Evolutionary conservation across 2,113 vertebrate genomes (phyloP), one percentile per base, ranked within the genome.

Genomic region (Baryphthengus martii): DNA sequence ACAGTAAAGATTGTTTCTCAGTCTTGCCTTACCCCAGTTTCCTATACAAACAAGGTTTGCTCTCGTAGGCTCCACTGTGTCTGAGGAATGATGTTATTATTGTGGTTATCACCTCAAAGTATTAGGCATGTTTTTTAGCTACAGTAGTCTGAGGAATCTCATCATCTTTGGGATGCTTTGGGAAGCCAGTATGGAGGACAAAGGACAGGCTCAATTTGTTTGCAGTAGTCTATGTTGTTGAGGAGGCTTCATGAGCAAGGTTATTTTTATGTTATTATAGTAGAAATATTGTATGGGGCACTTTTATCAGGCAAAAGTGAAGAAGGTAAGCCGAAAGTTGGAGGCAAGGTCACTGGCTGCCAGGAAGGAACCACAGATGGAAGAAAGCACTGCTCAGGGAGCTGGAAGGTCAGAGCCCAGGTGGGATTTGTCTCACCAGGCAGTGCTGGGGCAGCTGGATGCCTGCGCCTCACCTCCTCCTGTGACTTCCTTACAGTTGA

Each of bases 11-110:
- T 86, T 80, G 63, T 90, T 81, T 86, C 52, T 88, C 44, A 13
- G 58, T 39, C 17, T 70, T 86, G 83, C 50, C 61, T 67, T 95
- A 95, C 31, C 42, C 42, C 56, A 20, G 47, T 59, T 92, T 95
- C 89, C 89, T 95, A 92, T 20, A 89, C 86, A 97, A 96, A 97
- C 93, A 96, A 91, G 49, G 59, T 40, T 90, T 33, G 17, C 65
- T 63, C 74, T 66, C 44, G 80, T 74, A 92, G 95, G 94, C 95
- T 96, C 94, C 94, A 77, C 61, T 56, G 55, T 95, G 95, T 95
- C 95, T 95, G 76, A 91, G 80, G 86, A 74, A 89, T 89, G 35
- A 93, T 89, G 81, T 92, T 93, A 84, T 93, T 95, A 71, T 49
- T 86, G 70, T 77, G 79, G 79, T 93, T 95, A 95, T 95, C 89